Base-by-base conservation (phyloP, 92 coral and sea anemone genomes). In the Montipora capitata region DNA sequence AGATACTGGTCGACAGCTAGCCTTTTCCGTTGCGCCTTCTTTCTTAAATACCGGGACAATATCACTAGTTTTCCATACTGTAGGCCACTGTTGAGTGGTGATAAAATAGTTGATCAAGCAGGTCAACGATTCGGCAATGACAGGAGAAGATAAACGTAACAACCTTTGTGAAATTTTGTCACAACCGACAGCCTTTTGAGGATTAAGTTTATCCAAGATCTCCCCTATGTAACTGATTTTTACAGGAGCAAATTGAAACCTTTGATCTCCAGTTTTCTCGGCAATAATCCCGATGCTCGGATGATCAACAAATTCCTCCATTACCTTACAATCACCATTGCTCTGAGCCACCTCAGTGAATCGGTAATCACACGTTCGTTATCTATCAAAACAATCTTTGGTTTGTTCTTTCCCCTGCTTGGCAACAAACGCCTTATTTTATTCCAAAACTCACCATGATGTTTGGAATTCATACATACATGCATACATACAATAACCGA, bases 281-380 rank as follows among this genome's bases (percentile, higher is more conserved):
- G 79, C 69, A 16, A 68, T 78, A 77, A 41, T 68, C 77, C 11
- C 38, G 20, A 81, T 43, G 77, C 92, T 88, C 4, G 76, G 92
- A 45, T 88, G 92, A 43, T 80, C 87, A 42, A 18, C 70, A 63
- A 91, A 86, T 52, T 91, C 94, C 14, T 81, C 75, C 54, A 48
- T 45, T 20, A 65, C 35, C 35, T 71, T 35, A 67, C 17, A 10
- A 58, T 79, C 74, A 2, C 78, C 88, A 17, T 82, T 72, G 62
- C 82, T 77, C 27, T 56, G 75, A 45, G 92, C 90, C 79, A 71
- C 73, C 10, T 72, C 81, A 75, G 52, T 38, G 89, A 65, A 4
- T 90, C 93, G 41, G 86, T 58, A 11, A 87, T 81, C 20, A 86
- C 56, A 5, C 18, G 48, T 41, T 82, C 90, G 52, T 84, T 70